These are phyloP conservation scores for Rhingia rostrata DNA, from an alignment of 2,888 invertebrate genomes.

Conservation along the genomic window DNA sequence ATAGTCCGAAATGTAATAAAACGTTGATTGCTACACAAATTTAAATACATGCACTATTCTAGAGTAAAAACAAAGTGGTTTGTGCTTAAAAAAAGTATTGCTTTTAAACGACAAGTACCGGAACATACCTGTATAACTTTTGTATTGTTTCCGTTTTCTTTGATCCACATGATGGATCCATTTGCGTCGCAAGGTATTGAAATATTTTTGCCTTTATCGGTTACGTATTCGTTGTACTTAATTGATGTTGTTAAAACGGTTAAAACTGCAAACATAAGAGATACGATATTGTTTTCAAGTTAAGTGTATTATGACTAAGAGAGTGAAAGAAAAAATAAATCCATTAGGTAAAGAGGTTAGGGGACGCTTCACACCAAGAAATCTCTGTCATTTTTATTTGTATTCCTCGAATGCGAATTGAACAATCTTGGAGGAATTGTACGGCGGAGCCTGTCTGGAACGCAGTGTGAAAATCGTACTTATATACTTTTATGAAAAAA, in stretches of 20 bases:
- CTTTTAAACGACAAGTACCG: slow-evolving; percentile 25
- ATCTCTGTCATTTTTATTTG: too few relatives aligned
- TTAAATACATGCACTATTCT: background rate
- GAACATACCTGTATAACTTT: slow-evolving; percentile 81
- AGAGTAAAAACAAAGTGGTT: background rate
- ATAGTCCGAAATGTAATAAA: background rate
- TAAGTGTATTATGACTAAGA: too few relatives aligned
- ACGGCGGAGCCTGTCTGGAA: too few relatives aligned
- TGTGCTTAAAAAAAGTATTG: background rate
- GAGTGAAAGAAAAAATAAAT: too few relatives aligned
- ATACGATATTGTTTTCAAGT: background rate
- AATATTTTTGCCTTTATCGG: slow-evolving; percentile 82
- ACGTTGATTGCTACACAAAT: background rate
- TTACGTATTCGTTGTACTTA: slow-evolving; percentile 83
- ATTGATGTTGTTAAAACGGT: slow-evolving; percentile 82
- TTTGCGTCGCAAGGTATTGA: slow-evolving; percentile 82
- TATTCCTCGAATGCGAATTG: too few relatives aligned
- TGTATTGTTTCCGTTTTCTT: slow-evolving; percentile 80
- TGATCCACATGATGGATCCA: slow-evolving; percentile 82
- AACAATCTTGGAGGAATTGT: too few relatives aligned
- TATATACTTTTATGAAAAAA: too few relatives aligned
- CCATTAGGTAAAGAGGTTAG: too few relatives aligned
- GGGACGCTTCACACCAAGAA: too few relatives aligned
- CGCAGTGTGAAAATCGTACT: too few relatives aligned
- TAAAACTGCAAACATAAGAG: slow-evolving; percentile 78